Percentiles rank a stretch among this genome's conserved stretches.
Conservation (phyloP, 2,888 invertebrate genomes). For the Abrostola triplasia region DNA sequence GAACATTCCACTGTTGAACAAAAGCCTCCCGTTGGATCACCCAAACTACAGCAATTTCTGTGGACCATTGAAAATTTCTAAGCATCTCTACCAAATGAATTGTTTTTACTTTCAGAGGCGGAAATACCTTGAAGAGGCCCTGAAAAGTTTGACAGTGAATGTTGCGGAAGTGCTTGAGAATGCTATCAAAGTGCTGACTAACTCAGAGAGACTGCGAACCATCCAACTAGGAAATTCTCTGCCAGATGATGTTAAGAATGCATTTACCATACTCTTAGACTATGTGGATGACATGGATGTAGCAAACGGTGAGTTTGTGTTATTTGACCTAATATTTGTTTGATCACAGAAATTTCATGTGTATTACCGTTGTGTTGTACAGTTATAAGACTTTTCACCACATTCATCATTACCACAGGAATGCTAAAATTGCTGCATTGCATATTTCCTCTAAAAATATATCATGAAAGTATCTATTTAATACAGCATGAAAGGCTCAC, state of each 20-base stretch:
- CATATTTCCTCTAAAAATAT: too few relatives aligned
- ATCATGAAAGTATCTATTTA: too few relatives aligned
- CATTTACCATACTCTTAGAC: constrained; percentile 91
- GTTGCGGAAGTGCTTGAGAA: constrained; percentile 90
- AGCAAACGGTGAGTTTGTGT: constrained; percentile 90
- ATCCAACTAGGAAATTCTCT: constrained; percentile 82
- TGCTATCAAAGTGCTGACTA: constrained; percentile 88
- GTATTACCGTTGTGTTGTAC: too few relatives aligned
- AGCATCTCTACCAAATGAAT: neutral
- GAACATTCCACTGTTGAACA: too few relatives aligned
- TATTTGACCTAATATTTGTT: neutral
- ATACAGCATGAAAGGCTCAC: too few relatives aligned
- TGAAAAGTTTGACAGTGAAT: constrained; percentile 91
- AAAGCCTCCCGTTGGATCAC: too few relatives aligned
- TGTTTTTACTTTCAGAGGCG: constrained; percentile 86
- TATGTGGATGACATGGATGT: constrained; percentile 93
- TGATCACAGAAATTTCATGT: too few relatives aligned
- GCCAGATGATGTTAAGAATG: constrained; percentile 88
- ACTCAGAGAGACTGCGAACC: constrained; percentile 79
- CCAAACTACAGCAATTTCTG: too few relatives aligned
- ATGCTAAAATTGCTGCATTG: too few relatives aligned
- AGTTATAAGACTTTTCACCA: too few relatives aligned
- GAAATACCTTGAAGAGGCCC: constrained; percentile 91
- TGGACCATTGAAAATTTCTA: neutral
- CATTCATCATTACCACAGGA: too few relatives aligned